Evolutionary conservation across 2,797 vertebrate genomes (phyloP).

Genomic region (Clangula hyemalis): DNA sequence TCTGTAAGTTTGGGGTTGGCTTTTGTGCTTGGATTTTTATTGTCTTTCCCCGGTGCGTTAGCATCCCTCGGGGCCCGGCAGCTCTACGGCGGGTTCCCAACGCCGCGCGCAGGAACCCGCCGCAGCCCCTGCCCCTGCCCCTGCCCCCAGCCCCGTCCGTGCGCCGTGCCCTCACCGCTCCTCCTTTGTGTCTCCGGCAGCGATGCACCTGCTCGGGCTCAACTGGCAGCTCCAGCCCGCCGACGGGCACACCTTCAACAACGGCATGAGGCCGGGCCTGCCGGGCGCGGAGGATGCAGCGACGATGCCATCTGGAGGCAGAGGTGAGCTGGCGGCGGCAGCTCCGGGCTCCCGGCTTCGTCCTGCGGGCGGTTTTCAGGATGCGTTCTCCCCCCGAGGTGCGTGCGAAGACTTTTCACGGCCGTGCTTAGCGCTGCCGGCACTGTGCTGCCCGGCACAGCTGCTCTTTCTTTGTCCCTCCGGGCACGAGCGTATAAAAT

Average conservation of each 20-base stretch:
- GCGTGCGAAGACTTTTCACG: too few species aligned
- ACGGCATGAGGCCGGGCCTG: slow-evolving; percentile 87
- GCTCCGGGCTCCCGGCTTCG: too few species aligned
- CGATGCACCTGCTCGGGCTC: slow-evolving; percentile 94
- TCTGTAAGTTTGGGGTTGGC: fast-evolving
- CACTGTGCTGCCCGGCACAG: too few species aligned
- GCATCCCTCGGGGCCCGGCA: neutral
- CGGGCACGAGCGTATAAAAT: neutral
- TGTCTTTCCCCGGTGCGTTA: too few species aligned
- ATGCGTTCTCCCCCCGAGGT: too few species aligned
- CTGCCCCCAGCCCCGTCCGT: neutral
- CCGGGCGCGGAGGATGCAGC: slow-evolving; percentile 90
- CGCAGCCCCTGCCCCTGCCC: slow-evolving; percentile 1
- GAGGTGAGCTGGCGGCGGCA: slow-evolving; percentile 83
- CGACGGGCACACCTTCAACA: slow-evolving; percentile 93
- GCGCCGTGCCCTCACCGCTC: slow-evolving; percentile 47
- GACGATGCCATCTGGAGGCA: slow-evolving; percentile 94
- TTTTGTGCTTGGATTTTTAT: neutral
- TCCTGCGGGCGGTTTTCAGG: too few species aligned
- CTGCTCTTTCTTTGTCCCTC: neutral
- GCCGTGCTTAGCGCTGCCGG: too few species aligned
- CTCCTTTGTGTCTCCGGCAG: slow-evolving; percentile 83
- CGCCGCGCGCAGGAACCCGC: neutral
- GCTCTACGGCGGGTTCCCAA: neutral
- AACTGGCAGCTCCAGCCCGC: slow-evolving; percentile 96